Percentiles rank a stretch among this genome's conserved stretches.
Conservation (phyloP, 2,797 vertebrate species). For the Trichosurus vulpecula region DNA sequence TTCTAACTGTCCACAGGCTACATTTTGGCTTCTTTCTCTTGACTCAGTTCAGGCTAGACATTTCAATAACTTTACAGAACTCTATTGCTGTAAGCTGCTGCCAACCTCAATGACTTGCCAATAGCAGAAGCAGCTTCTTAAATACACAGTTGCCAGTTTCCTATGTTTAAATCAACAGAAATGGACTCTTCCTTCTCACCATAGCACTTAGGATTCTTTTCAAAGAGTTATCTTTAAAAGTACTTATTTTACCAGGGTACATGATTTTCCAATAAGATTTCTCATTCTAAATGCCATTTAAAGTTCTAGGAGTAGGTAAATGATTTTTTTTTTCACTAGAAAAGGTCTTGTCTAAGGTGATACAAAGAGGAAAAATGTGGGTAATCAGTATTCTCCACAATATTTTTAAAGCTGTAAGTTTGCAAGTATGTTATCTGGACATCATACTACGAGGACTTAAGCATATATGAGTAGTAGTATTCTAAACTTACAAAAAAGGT, state of each 20-base stretch:
- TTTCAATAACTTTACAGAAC: slow-evolving; percentile 76
- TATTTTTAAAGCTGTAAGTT: slow-evolving; percentile 18
- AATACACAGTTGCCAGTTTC: slow-evolving; percentile 58
- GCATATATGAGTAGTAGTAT: neutral
- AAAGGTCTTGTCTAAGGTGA: slow-evolving; percentile 28
- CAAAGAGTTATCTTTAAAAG: slow-evolving; percentile 64
- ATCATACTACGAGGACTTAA: neutral
- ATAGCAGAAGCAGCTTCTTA: slow-evolving; percentile 51
- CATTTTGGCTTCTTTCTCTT: slow-evolving; percentile 66
- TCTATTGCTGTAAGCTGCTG: slow-evolving; percentile 55
- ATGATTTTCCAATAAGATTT: neutral
- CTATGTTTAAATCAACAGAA: slow-evolving; percentile 50
- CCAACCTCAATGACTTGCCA: slow-evolving; percentile 67
- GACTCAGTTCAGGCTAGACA: slow-evolving; percentile 68
- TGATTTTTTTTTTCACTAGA: neutral
- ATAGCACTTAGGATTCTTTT: slow-evolving; percentile 35
- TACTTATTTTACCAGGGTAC: slow-evolving; percentile 30
- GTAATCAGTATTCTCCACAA: slow-evolving; percentile 3
- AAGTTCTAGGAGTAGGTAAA: neutral
- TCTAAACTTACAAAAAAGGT: slow-evolving; percentile 25
- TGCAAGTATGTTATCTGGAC: neutral
- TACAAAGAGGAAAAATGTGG: neutral
- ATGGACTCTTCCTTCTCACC: slow-evolving; percentile 37
- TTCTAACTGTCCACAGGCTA: slow-evolving; percentile 56
- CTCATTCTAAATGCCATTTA: neutral